Evolutionary conservation across 2,797 vertebrate genomes (phyloP), one percentile per base, ranked within the genome.

Genomic region (Chanos chanos): DNA sequence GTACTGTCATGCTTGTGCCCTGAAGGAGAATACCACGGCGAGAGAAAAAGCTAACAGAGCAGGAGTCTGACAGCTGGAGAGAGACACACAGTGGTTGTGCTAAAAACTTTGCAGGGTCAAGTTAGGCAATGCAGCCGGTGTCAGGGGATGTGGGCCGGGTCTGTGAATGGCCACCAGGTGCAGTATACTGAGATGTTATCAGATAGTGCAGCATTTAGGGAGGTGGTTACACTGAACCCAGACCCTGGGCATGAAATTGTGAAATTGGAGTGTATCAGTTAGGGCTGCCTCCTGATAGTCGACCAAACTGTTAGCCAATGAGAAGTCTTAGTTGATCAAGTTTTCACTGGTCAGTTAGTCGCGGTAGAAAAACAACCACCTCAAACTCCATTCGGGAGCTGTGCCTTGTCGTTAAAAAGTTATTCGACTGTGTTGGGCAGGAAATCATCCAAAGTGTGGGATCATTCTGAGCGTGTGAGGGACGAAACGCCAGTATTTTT

Each of bases 51-150:
- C n/a, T 33, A 7, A 37, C 15, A 16, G 25, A 44, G 36, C 48
- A 53, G 39, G 60, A 62, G 25, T 43, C 16, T n/a, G 18, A 31
- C 16, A 30, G n/a, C 39, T n/a, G n/a, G n/a, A n/a, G n/a, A n/a
- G n/a, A n/a, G n/a, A n/a, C n/a, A n/a, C n/a, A 44, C 21, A 33
- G 1, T 12, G 37, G 31, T n/a, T 57, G 54, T 43, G 37, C 40
- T 3, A 44, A 57, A 44, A 57, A 44, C 15, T 41, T 57, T 9
- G 2, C 7, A 4, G 54, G 39, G 2, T 57, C 37, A 18, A 59
- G 55, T 10, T 47, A 59, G 10, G 41, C 30, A 4, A 59, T 59
- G 55, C 43, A 59, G 27, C 28, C 59, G 41, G 55, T 59, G 41
- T 1, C 39, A 33, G 18, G 19, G 54, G 4, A 47, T 59, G 55